Percentiles rank a stretch among this genome's conserved stretches.
Conservation (phyloP, 1,140 invertebrate species). For the Chrysomallon squamiferum region DNA sequence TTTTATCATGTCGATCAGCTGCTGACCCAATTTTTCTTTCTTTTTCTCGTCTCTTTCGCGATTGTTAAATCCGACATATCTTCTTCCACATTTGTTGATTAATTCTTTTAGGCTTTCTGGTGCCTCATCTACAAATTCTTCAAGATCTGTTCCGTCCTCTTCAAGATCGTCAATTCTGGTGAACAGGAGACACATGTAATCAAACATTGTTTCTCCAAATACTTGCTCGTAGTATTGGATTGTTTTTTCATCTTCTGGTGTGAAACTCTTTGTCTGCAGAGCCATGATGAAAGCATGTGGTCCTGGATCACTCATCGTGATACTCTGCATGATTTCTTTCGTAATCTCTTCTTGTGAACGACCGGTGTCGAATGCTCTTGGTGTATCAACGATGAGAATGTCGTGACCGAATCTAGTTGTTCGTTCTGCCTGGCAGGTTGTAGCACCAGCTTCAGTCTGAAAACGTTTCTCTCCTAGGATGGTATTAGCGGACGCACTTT, state of each 20-base stretch:
- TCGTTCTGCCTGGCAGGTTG: neutral
- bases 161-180: conserved; percentile 13
- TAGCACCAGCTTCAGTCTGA: neutral
- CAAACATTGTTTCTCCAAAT: conserved; percentile 15
- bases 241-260: conserved; percentile 12
- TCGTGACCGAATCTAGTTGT: neutral
- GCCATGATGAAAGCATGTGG: conserved; percentile 20
- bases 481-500: conserved; percentile 11
- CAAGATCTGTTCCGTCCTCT: neutral
- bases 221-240: conserved; percentile 6
- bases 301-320: conserved; percentile 19
- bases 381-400: conserved; percentile 19
- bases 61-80: conserved; percentile 11
- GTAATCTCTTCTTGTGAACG: conserved; percentile 6
- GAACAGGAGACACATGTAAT: conserved; percentile 19
- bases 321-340: conserved; percentile 14
- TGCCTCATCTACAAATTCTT: neutral
- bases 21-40: too few species aligned
- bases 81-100: neutral
- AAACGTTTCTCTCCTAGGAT: conserved; percentile 10
- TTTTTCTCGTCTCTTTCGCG: neutral
- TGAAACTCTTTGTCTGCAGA: conserved; percentile 12
- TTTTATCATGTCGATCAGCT: too few species aligned
- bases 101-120: conserved; percentile 1
- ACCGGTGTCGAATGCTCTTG: conserved; percentile 19